Base-by-base conservation (phyloP, 2,797 vertebrate genomes). In the Rhinella marina region DNA sequence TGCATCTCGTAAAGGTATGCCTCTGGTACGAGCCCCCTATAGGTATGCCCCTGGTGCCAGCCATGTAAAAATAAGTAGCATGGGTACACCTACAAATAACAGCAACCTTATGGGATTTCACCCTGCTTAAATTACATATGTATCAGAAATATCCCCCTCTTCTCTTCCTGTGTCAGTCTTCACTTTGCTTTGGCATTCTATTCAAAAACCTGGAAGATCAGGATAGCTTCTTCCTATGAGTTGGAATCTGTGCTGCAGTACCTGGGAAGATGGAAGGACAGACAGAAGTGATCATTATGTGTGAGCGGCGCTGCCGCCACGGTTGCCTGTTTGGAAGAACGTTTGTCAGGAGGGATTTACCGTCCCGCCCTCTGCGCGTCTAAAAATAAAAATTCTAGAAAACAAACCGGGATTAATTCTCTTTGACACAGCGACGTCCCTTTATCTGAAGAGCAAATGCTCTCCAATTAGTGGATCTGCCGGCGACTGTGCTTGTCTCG, bases 391-490 rank as follows among this genome's bases (percentile, higher is more conserved):
- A 56, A 29, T 25, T 57, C 0, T 59, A 79, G 27, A 79, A 80
- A 80, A 41, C 62, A 80, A 59, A 61, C 2, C 17, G 48, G 81
- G 64, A 83, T 83, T 83, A 83, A 56, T 56, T 84, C 54, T 84
- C 23, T 73, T 73, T 57, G 56, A 73, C n/a, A 57, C 48, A 14
- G 23, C 10, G 56, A 29, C 68, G 21, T 59, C 25, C 50, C 70
- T 59, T 75, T 32, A 59, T 75, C 29, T n/a, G 3, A 10, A 14
- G 12, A 73, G 66, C 27, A 16, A 75, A 75, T 21, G 29, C 29
- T 84, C 50, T 84, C 70, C 70, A 84, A 84, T 84, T 84, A 84
- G 29, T 61, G 19, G 82, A 75, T 72, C 50, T 14, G 82, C 56
- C 23, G 82, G 70, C 25, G 4, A 61, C 82, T 61, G 82, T 76